Evolutionary conservation across 1,140 invertebrate genomes (phyloP).

Genomic region (Drusus annulatus): DNA sequence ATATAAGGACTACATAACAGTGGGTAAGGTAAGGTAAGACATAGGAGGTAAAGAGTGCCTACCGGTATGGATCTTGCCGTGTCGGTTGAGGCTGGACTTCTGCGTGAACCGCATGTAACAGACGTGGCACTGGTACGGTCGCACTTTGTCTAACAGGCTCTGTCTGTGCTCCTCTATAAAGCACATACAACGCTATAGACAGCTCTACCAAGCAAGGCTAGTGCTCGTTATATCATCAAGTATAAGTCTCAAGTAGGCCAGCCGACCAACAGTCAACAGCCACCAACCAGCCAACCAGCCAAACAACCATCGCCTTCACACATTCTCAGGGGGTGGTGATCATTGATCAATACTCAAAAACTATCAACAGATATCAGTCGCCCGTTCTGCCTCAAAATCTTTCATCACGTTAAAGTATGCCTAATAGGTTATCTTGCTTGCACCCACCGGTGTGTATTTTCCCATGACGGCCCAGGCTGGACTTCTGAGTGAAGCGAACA

Average conservation of each 20-base stretch:
- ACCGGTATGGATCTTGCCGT: constrained; percentile 73
- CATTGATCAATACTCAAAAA: constrained; percentile 57
- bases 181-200: constrained; percentile 44
- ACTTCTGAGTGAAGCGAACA: constrained; percentile 70
- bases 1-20: constrained; percentile 32
- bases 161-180: constrained; percentile 73
- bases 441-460: constrained; percentile 67
- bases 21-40: constrained; percentile 29
- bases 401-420: constrained; percentile 61
- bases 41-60: constrained; percentile 62
- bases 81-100: constrained; percentile 73
- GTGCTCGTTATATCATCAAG: background rate
- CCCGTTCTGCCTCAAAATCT: constrained; percentile 64
- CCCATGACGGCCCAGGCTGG: constrained; percentile 66
- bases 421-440: constrained; percentile 45
- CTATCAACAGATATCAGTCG: constrained; percentile 50
- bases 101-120: constrained; percentile 77
- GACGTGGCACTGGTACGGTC: constrained; percentile 76
- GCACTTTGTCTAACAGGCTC: constrained; percentile 74
- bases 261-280: too few species aligned
- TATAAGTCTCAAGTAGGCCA: too few species aligned
- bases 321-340: constrained; percentile 55
- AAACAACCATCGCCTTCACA: background rate
- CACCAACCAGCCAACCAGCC: too few species aligned
- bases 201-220: constrained; percentile 62